Evolutionary conservation across 2,113 vertebrate genomes (phyloP).

Genomic region (Equus przewalskii): DNA sequence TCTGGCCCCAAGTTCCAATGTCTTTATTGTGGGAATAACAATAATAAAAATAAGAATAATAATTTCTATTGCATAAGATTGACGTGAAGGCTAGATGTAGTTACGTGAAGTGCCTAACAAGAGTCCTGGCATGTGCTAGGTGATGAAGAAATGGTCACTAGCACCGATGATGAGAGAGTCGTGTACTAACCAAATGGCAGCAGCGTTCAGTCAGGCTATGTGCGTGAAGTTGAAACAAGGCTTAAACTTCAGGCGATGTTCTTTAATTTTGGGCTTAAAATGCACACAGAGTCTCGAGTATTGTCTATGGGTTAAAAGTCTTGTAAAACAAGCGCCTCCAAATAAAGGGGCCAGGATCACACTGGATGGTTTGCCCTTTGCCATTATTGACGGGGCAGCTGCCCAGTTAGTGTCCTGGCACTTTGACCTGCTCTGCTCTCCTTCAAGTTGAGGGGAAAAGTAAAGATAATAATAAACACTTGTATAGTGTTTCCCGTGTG

Average conservation of each 20-base stretch:
- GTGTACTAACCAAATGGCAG: background rate
- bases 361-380: background rate
- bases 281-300: background rate
- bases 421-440: background rate
- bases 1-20: background rate
- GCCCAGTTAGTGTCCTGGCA: background rate
- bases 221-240: background rate
- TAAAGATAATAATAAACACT: background rate
- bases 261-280: constrained; percentile 29
- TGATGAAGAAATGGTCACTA: background rate
- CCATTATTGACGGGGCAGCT: background rate
- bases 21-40: background rate
- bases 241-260: background rate
- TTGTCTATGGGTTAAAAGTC: background rate
- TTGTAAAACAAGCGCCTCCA: background rate
- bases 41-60: background rate
- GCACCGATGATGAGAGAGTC: background rate
- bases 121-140: background rate
- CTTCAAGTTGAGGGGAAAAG: background rate
- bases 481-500: background rate
- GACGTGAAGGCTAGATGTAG: background rate
- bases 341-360: background rate
- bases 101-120: background rate
- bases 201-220: background rate
- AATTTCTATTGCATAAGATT: background rate